Evolutionary conservation across 1,140 invertebrate genomes (phyloP).

Genomic region (Papilio polytes): DNA sequence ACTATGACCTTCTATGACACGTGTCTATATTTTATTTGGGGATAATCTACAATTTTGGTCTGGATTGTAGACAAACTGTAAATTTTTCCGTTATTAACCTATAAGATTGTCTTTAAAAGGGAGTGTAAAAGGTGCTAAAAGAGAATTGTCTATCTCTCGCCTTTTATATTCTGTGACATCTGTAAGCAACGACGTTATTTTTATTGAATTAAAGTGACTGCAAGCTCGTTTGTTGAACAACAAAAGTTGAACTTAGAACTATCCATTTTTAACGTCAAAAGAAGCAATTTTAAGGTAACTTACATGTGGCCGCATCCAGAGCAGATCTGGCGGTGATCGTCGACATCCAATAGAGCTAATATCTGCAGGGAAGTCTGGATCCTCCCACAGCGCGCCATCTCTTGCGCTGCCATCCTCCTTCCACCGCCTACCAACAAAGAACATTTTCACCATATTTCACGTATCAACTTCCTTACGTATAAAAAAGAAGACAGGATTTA

Average conservation of each 20-base stretch:
- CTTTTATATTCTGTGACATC: too few species aligned
- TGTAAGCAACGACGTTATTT: too few species aligned
- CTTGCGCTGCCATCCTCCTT: background rate
- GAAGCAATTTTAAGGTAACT: slow-evolving; percentile 34
- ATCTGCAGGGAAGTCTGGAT: slow-evolving; percentile 55
- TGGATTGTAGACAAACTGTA: background rate
- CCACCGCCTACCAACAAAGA: background rate
- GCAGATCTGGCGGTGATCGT: slow-evolving; percentile 45
- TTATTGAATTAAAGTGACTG: too few species aligned
- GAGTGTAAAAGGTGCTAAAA: background rate
- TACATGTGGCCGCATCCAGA: slow-evolving; percentile 61
- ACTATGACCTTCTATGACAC: background rate
- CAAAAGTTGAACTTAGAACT: background rate
- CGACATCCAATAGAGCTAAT: slow-evolving; percentile 48
- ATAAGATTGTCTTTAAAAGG: background rate
- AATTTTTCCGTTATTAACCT: background rate
- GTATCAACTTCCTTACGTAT: too few species aligned
- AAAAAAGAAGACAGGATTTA: too few species aligned
- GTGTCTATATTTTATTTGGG: background rate
- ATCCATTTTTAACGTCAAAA: background rate
- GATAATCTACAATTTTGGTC: background rate
- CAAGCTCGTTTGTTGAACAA: too few species aligned
- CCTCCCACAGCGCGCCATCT: slow-evolving; percentile 53
- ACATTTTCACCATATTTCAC: background rate
- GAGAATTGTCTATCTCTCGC: too few species aligned